Base-by-base conservation (phyloP, 2,113 vertebrate species). In the Acrocephalus arundinaceus region DNA sequence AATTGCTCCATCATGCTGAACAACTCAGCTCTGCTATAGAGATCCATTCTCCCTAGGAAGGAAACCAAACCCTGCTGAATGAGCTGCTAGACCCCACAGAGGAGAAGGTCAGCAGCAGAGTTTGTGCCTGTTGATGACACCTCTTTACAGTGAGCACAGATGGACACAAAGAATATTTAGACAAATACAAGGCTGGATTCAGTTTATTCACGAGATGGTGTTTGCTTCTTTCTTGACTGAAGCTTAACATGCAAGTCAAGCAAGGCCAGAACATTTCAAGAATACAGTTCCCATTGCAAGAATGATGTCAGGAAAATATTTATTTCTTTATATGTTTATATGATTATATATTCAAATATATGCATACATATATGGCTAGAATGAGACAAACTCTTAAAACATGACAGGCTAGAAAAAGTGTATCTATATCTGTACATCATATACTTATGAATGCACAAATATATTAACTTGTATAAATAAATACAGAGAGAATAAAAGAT, bases 61-160 rank as follows among this genome's bases (percentile, higher is more conserved):
- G 48, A 81, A 73, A 45, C 0, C 8, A 72, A 68, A 61, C 24
- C 9, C 20, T 0, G 0, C 28, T 88, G 49, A 85, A 82, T 3
- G 22, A 13, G 13, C 27, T 51, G 23, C 33, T 76, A 15, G 35
- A 45, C 23, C 52, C 20, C 37, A 31, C 39, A 49, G 65, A 90
- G 70, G 11, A 84, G 61, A 59, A 6, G 23, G 51, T 30, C 88
- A 74, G 12, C 23, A 46, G 30, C 46, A 84, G 48, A 41, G 13
- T 52, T 43, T 54, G 51, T 7, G 3, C 31, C 33, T 75, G 6
- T 37, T 1, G 3, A 27, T 2, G 1, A 19, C 18, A 49, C 3
- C 27, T 12, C 41, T 76, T 62, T 20, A 66, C 4, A 3, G 18
- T 33, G 62, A 57, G 58, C 33, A 59, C 16, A 57, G 52, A 17